Evolutionary conservation across 2,888 invertebrate species (phyloP), one percentile per base, ranked within the genome.

Genomic region (Trichogramma evanescens): DNA sequence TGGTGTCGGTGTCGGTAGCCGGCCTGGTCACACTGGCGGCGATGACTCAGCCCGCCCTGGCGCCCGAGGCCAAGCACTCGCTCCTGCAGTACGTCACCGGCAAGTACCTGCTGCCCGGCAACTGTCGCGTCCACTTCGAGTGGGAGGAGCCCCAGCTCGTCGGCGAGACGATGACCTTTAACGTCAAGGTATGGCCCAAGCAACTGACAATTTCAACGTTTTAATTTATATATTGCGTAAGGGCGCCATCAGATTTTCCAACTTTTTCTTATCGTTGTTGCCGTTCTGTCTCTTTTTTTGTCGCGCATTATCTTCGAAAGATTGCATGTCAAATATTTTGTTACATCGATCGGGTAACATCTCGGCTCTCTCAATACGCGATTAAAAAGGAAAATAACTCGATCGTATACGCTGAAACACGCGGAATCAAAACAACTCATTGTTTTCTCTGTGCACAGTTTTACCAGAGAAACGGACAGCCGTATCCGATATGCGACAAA

Each of bases 401-500:
- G 26, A 26, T 2, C 26, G 26, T 26, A 26, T 26, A 3, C 26
- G 26, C 26, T 26, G 2, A 3, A 26, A 26, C 26, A 2, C 5
- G 26, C 38, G 49, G 38, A 49, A 49, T 49, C 38, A 26, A 26
- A 49, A 49, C 10, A 49, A 10, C 26, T 6, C 49, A 13, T 10
- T 38, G 26, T 6, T 13, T 58, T 7, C 9, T 39, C 41, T 59
- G 43, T 58, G 71, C 72, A 26, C 82, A 89, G 82, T 94, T 94
- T 82, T 93, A 86, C 81, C 93, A 94, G 80, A 87, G 93, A 66
- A 95, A 95, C 79, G 93, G 95, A 39, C 91, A 93, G 76, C 92
- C 95, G 66, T 95, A 95, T 82, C 94, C 94, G 68, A 89, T 95
- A 76, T 93, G 93, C 80, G 93, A 93, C 82, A 91, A 91, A 64